Percentiles rank a stretch among this genome's conserved stretches.
phyloP scores from a whole-genome alignment of 2,113 vertebrate species.

The Dissostichus mawsoni region DNA sequence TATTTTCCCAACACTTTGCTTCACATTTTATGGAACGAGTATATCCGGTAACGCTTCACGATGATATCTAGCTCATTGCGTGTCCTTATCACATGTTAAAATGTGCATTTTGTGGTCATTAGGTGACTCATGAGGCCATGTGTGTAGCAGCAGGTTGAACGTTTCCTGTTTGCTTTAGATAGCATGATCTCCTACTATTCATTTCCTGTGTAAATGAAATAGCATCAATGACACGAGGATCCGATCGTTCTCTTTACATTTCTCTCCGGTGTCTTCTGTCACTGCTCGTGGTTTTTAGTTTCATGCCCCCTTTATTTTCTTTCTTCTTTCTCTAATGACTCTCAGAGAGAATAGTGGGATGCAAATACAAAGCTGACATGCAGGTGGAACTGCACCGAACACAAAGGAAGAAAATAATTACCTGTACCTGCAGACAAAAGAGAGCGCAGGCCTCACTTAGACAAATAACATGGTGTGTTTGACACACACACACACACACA shows the following conservation, averaged over 20 bases:
- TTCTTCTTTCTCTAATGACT: not conserved
- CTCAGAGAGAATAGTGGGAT: not conserved
- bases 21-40: too few species aligned
- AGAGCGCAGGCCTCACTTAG: slow-evolving; percentile 5
- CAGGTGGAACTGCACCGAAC: slow-evolving; percentile 45
- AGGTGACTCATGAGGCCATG: not conserved
- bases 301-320: not conserved
- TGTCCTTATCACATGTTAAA: too few species aligned
- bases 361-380: slow-evolving; percentile 24
- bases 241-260: not conserved
- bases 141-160: not conserved
- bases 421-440: slow-evolving; percentile 52
- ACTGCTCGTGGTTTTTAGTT: not conserved
- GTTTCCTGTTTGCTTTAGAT: slow-evolving; percentile 22
- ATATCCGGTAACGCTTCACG: too few species aligned
- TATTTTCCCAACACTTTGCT: too few species aligned
- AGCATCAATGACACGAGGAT: not conserved
- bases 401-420: slow-evolving; percentile 62
- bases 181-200: slow-evolving; percentile 2
- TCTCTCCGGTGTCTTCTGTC: not conserved
- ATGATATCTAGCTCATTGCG: not conserved
- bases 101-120: not conserved
- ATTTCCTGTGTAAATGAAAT: slow-evolving; percentile 52
- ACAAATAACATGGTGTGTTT: slow-evolving; percentile 53
- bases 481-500: slow-evolving; percentile 11